Evolutionary conservation across 2,113 vertebrate species (phyloP), one percentile per base, ranked within the genome.

Genomic region (Blennius ocellaris): DNA sequence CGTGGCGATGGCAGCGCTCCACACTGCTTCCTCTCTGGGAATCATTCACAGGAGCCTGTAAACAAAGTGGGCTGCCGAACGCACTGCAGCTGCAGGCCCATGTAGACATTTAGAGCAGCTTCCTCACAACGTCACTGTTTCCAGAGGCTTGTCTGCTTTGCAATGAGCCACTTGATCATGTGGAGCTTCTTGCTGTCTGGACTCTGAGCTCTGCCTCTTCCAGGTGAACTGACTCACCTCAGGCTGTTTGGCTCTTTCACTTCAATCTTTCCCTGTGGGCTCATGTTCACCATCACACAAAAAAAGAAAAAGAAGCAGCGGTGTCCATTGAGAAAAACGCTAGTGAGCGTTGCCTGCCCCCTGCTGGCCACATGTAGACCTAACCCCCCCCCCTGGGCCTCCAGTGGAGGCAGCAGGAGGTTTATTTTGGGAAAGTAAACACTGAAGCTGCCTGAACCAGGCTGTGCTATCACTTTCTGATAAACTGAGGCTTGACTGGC

Each of bases 401-500:
- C 6, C 21, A 54, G 51, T 2, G 3, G 3, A 40, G n/a, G 9
- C 63, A 2, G n/a, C 45, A 30, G 14, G 51, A 61, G 38, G 53
- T 64, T 81, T 90, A 90, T 90, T 92, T 87, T 80, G 67, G 84
- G 78, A 59, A 48, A 56, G 12, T 47, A 71, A 71, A 76, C 77
- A 71, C 41, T 87, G 82, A 87, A 86, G 84, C 75, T 83, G 53
- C 45, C 58, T 61, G 50, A 84, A 49, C 65, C 55, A 1, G 5
- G 21, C 14, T 40, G 1, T 8, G 51, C 71, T 86, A 86, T 88
- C 78, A 55, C 77, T 72, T 82, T 85, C 80, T 69, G 85, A 92
- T 84, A 89, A 87, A 78, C 67, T 59, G 58, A 6, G 39, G 44
- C 54, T 81, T 83, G 49, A 38, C 62, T 40, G 49, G 62, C 59